phyloP scores from a whole-genome alignment of 1,140 invertebrate species.

The Diabrotica undecimpunctata region DNA sequence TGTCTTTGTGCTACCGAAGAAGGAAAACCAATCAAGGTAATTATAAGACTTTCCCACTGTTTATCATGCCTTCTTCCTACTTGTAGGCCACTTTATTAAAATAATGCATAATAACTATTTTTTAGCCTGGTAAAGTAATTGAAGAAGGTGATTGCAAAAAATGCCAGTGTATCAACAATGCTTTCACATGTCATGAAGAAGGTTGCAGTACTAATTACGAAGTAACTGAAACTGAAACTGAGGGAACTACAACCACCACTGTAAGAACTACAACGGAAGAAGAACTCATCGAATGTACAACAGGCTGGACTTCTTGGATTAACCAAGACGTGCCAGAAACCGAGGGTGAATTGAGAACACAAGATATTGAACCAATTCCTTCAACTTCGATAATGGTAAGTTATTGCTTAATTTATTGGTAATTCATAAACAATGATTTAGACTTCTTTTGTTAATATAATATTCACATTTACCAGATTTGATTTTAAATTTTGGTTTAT shows the following conservation, averaged over 20 bases:
- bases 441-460: too few species aligned
- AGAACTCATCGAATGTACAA: slow-evolving; percentile 49
- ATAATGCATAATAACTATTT: slow-evolving; percentile 10
- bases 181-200: slow-evolving; percentile 60
- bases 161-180: slow-evolving; percentile 75
- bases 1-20: slow-evolving; percentile 65
- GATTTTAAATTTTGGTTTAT: not conserved
- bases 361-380: slow-evolving; percentile 63
- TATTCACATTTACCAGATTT: too few species aligned
- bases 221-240: slow-evolving; percentile 10
- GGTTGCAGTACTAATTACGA: slow-evolving; percentile 42
- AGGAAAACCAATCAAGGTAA: slow-evolving; percentile 61
- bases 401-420: not conserved
- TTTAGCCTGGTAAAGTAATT: slow-evolving; percentile 57
- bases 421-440: too few species aligned
- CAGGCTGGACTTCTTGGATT: slow-evolving; percentile 75
- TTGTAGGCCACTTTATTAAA: too few species aligned
- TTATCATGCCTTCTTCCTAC: too few species aligned
- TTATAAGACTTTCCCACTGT: not conserved
- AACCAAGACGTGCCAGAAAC: slow-evolving; percentile 52
- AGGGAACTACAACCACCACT: slow-evolving; percentile 33
- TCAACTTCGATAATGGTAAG: slow-evolving; percentile 51
- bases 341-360: slow-evolving; percentile 26
- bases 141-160: slow-evolving; percentile 59
- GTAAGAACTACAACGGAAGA: slow-evolving; percentile 41